Evolutionary conservation across 2,113 vertebrate genomes (phyloP).

Genomic region (Picathartes gymnocephalus): DNA sequence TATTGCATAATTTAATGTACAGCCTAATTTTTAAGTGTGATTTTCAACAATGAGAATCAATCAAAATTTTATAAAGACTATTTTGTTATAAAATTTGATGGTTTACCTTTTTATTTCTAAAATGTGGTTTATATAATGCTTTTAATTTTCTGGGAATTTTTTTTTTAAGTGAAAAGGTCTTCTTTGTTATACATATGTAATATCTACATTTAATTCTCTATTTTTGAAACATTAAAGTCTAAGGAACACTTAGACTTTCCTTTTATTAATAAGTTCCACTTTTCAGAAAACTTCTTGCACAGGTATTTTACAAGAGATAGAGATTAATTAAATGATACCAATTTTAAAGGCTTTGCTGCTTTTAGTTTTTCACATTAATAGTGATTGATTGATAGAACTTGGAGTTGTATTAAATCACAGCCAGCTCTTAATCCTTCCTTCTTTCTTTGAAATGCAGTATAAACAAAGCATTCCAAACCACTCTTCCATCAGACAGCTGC

Average conservation of each 20-base stretch:
- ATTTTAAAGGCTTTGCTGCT: background rate
- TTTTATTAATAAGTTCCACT: background rate
- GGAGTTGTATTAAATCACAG: background rate
- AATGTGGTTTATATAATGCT: background rate
- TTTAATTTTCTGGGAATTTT: background rate
- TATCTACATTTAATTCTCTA: background rate
- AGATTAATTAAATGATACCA: background rate
- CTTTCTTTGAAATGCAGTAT: constrained; percentile 31
- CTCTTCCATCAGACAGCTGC: background rate
- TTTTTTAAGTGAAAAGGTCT: background rate
- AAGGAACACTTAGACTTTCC: background rate
- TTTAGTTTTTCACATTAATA: background rate
- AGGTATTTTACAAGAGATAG: background rate
- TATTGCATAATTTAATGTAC: background rate
- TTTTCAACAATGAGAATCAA: background rate
- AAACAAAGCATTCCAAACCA: background rate
- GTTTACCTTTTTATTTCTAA: background rate
- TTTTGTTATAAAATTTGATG: background rate
- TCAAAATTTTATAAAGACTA: background rate
- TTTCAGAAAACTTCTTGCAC: background rate
- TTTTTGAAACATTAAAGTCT: background rate
- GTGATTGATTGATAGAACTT: background rate
- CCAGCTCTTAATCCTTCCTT: background rate
- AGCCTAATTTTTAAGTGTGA: background rate
- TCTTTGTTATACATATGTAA: background rate